These are phyloP conservation scores for Ranitomeya variabilis DNA, from an alignment of 2,113 vertebrate genomes.

Conservation along the genomic window DNA sequence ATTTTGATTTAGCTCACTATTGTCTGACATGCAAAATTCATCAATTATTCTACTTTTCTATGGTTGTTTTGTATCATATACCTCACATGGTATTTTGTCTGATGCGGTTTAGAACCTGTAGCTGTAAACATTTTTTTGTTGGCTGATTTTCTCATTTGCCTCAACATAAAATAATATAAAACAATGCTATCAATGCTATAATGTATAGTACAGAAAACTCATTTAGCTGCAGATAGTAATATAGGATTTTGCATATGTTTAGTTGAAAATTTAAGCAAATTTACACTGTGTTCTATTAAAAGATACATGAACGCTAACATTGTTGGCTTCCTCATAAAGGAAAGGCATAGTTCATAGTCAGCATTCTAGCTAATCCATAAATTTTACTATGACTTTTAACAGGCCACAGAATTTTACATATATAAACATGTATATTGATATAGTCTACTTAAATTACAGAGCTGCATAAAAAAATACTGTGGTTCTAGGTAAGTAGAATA, in stretches of 20 bases:
- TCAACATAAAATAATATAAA: no score
- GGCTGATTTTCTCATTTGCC: no score
- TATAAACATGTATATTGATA: slow-evolving; percentile 26
- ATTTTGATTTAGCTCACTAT: no score
- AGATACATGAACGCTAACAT: background rate
- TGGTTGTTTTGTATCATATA: no score
- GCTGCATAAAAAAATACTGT: background rate
- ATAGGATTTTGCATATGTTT: background rate
- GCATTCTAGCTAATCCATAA: slow-evolving; percentile 29
- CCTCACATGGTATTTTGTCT: no score
- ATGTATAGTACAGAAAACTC: background rate
- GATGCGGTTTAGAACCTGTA: no score
- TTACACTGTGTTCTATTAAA: background rate
- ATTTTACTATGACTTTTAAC: slow-evolving; percentile 25
- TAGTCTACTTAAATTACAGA: slow-evolving; percentile 18
- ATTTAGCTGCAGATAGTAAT: background rate
- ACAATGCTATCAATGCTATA: background rate
- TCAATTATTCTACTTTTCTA: no score
- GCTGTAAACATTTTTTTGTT: no score
- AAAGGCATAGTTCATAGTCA: slow-evolving; percentile 14
- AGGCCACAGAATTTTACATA: slow-evolving; percentile 25
- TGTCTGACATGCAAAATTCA: no score
- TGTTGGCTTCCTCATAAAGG: background rate
- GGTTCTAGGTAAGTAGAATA: slow-evolving; percentile 37
- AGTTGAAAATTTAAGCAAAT: background rate